phyloP scores from a whole-genome alignment of 2,113 vertebrate genomes.

The Trogon surrucura region DNA sequence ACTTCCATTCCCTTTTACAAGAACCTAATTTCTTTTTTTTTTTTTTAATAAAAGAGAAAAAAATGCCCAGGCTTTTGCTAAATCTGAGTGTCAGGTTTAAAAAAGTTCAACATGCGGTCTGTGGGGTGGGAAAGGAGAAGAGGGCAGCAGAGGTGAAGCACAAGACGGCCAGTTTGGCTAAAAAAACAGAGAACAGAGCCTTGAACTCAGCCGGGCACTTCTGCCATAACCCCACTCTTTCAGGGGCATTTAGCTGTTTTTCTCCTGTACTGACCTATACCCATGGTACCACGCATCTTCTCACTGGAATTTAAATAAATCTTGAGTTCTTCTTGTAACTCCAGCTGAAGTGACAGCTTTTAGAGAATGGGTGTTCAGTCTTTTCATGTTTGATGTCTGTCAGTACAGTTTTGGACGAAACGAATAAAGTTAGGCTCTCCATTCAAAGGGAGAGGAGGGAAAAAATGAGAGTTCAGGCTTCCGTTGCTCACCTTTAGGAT shows the following conservation, averaged over 20 bases:
- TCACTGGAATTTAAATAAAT: neutral
- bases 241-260: neutral
- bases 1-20: constrained; percentile 56
- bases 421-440: neutral
- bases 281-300: accelerated
- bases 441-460: neutral
- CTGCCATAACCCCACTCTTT: neutral
- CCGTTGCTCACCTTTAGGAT: neutral
- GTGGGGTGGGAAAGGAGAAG: neutral
- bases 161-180: neutral
- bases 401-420: constrained; percentile 11
- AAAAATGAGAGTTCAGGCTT: neutral
- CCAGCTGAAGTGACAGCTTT: neutral
- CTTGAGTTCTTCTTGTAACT: neutral
- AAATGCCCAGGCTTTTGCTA: constrained; percentile 23
- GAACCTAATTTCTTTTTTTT: neutral
- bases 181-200: neutral
- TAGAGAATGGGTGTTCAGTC: neutral
- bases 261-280: neutral
- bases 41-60: constrained; percentile 10
- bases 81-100: constrained; percentile 11
- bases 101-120: neutral
- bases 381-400: neutral
- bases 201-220: neutral
- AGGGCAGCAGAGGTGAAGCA: neutral